Base-by-base conservation (phyloP, 1,140 invertebrate genomes). In the Idris sp. region DNA sequence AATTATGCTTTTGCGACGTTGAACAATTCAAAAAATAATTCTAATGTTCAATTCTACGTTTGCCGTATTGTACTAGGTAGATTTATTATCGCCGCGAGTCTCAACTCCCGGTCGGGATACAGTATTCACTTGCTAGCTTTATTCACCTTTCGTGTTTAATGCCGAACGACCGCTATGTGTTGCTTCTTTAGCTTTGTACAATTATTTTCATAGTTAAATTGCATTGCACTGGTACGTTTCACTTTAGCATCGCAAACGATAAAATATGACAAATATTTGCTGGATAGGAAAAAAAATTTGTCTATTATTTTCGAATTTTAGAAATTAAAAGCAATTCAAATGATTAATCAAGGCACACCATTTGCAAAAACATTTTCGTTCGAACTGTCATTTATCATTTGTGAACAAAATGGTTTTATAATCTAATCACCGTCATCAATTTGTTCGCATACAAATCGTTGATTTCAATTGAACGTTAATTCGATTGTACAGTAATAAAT, bases 31-130 rank as follows among this genome's bases (percentile, higher is more conserved):
- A n/a, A n/a, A n/a, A n/a, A n/a, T n/a, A n/a, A n/a, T n/a, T n/a
- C n/a, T n/a, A n/a, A n/a, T n/a, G n/a, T n/a, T n/a, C n/a, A n/a
- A n/a, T n/a, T n/a, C n/a, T n/a, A n/a, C n/a, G n/a, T n/a, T n/a
- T 43, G 25, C 9, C 48, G 38, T 61, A 61, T 48, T 49, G 71
- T 59, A 75, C 48, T 56, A 31, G 61, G 54, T 18, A 81, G 67
- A 81, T 81, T 81, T 80, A 81, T 81, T 76, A 80, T 76, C 68
- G 79, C 77, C 68, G 30, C 59, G n/a, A 36, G 78, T 53, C 65
- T 35, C 13, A 65, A 75, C 76, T 78, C 43, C 73, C 36, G 73
- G 62, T 33, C 59, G 54, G 58, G 53, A 58, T 54, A 35, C 22
- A 31, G 61, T 62, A 80, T 80, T 80, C 79, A 78, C 73, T 79